Base-by-base conservation (phyloP, 2,888 invertebrate species). In the Muschampia plurimacula region DNA sequence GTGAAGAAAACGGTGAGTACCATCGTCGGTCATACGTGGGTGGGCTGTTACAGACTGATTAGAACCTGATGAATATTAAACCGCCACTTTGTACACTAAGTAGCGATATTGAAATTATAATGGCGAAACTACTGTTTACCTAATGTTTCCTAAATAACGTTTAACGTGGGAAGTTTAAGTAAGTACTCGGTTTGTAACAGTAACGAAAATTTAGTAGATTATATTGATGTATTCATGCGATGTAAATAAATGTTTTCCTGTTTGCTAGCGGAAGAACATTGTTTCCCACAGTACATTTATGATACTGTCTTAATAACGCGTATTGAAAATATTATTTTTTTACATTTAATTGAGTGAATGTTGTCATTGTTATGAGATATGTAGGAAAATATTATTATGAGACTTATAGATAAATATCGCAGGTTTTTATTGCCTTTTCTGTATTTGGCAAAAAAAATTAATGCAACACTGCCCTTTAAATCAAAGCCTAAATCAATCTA, bases 1-100 rank as follows among this genome's bases (percentile, higher is more conserved):
- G n/a, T 90, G 88, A 89, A 86, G 89, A 88, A 88, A 92, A 91
- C 89, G 86, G 89, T 86, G 82, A 84, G 82, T 84, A 88, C 84
- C 85, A 84, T 85, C 77, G 79, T 71, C 74, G 59, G 78, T 76
- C 84, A 87, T 81, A 88, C 89, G 92, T 94, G 94, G 94, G 94
- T 93, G 94, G 93, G 88, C 93, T 86, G 83, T 79, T 80, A 79
- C 81, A 75, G 78, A 76, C 85, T 91, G 92, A 92, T 92, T 92
- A 89, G 88, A 85, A 84, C 88, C 84, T 85, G 88, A 91, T 93
- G 92, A 91, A 93, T 93, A 91, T 89, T 89, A 91, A 91, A 67
- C 46, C 60, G 1, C 72, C 72, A 72, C 72, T 72, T 72, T 64
- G 72, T 67, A 67, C 67, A 63, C 72, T 67, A 72, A 72, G 72